Percentiles rank a stretch among this genome's conserved stretches.
phyloP scores from a whole-genome alignment of 2,113 vertebrate genomes.

The Rhea americana region DNA sequence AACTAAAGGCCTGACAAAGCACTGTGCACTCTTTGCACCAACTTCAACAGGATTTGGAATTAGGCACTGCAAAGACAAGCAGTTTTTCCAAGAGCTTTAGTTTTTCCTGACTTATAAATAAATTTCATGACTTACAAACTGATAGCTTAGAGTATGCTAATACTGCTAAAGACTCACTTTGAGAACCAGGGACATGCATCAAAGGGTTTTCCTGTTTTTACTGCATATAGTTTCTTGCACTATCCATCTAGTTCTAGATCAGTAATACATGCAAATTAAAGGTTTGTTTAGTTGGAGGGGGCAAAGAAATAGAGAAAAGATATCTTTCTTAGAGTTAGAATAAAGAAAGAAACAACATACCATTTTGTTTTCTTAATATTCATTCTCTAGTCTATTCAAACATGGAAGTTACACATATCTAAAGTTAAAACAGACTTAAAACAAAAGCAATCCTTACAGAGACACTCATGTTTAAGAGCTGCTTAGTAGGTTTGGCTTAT shows the following conservation, averaged over 20 bases:
- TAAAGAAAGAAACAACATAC: neutral
- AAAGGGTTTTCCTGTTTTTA: neutral
- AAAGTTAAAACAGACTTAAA: neutral
- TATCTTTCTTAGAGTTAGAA: neutral
- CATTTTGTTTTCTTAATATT: neutral
- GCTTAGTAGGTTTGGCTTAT: neutral
- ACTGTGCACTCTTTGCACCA: neutral
- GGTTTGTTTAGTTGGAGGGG: neutral
- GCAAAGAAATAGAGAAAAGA: neutral
- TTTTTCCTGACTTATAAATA: neutral
- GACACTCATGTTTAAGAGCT: neutral
- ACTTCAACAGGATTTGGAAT: neutral
- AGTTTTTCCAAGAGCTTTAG: neutral
- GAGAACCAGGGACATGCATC: neutral
- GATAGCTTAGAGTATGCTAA: neutral
- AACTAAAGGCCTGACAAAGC: neutral
- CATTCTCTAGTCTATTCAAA: neutral
- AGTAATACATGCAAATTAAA: neutral
- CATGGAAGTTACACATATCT: neutral
- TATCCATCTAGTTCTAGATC: neutral
- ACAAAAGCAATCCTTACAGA: neutral
- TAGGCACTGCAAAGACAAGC: neutral
- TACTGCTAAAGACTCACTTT: neutral
- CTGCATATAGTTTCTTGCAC: neutral
- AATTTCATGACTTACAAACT: neutral